Base-by-base conservation (phyloP, 1,140 invertebrate genomes). In the Idris sp. region DNA sequence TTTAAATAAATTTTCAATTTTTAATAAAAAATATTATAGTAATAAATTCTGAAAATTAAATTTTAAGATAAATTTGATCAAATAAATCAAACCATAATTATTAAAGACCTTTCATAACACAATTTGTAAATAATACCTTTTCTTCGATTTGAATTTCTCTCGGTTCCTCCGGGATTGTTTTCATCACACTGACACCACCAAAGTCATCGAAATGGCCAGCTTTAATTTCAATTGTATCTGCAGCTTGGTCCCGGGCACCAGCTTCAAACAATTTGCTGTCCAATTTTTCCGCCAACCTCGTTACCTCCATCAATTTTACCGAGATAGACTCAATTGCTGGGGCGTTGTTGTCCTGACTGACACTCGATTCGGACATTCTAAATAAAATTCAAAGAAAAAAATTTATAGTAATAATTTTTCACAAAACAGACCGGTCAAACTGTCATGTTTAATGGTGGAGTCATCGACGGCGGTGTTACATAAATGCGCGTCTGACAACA, bases 271-370 rank as follows among this genome's bases (percentile, higher is more conserved):
- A 86, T 81, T 82, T 85, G 5, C 88, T 88, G 74, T 93, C 92
- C 33, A 93, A 80, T 51, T 91, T 90, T 74, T 93, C 91, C 0
- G 92, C 91, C 1, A 92, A 86, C 36, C 88, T 88, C 4, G 91
- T 91, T 0, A 93, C 91, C 81, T 92, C 91, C n/a, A 88, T 82
- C 18, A 93, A 81, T 76, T 89, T 89, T 61, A 90, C 89, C 5
- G 90, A 89, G 22, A 93, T 92, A 6, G 91, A 90, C 31, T 91
- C 90, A 4, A 92, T 88, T 1, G 92, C 91, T 40, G 91, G 89
- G 33, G 88, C 84, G 79, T 92, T 92, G 67, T 85, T 31, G n/a
- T 74, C 79, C 31, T 35, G 35, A 14, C 53, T 74, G 7, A 26
- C 15, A 22, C 68, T 65, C 58, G 81, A 74, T 13, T 81, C 80